Evolutionary conservation across 2,113 vertebrate species (phyloP).

Genomic region (Pycnonotus jocosus): DNA sequence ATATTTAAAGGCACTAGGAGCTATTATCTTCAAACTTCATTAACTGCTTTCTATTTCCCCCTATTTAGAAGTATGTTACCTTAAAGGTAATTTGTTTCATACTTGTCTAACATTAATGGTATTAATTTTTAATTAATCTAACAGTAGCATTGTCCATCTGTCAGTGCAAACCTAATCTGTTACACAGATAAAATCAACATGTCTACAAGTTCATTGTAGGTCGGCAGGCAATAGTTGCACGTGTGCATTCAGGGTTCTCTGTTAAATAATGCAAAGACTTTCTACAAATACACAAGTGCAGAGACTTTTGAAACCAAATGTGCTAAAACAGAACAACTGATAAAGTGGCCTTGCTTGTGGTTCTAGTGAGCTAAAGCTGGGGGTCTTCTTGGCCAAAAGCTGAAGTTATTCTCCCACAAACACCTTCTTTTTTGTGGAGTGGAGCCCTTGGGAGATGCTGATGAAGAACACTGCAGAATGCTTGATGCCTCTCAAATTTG

Average conservation of each 20-base stretch:
- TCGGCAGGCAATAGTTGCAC: neutral
- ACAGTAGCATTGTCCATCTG: constrained; percentile 51
- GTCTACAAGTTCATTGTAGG: constrained; percentile 52
- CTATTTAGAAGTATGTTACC: constrained; percentile 31
- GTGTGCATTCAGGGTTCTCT: neutral
- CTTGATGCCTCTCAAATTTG: neutral
- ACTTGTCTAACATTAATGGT: constrained; percentile 49
- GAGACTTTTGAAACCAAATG: neutral
- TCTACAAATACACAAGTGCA: neutral
- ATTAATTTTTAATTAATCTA: constrained; percentile 66
- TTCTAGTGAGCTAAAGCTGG: neutral
- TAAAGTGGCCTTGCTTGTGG: neutral
- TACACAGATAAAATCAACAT: constrained; percentile 56
- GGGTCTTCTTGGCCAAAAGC: neutral
- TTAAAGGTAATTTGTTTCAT: constrained; percentile 58
- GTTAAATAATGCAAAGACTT: constrained; percentile 15
- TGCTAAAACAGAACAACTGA: neutral
- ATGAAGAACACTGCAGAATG: neutral
- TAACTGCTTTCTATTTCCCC: neutral
- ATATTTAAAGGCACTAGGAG: neutral
- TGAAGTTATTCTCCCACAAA: neutral
- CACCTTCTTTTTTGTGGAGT: neutral
- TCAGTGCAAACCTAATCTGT: constrained; percentile 54
- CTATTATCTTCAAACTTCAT: neutral
- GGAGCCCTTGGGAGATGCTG: neutral